Evolutionary conservation across 2,113 vertebrate species (phyloP).

Genomic region (Gasterosteus nipponicus): DNA sequence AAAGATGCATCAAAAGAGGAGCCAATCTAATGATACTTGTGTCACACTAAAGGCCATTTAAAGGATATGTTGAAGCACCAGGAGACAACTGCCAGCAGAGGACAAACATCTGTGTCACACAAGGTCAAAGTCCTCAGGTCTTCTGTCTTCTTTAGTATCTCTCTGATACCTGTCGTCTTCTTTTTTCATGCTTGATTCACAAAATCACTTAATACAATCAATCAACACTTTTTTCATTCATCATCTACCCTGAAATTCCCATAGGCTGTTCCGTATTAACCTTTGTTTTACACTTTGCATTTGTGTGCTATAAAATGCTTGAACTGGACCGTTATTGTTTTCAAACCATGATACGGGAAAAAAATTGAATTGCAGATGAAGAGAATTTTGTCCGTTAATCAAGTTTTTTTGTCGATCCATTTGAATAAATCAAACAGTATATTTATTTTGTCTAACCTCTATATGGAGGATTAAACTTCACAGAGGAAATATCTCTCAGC

Average conservation of each 20-base stretch:
- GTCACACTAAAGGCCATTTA: neutral
- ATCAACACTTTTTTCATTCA: neutral
- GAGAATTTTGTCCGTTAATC: neutral
- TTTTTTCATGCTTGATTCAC: neutral
- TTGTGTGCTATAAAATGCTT: neutral
- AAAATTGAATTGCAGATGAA: neutral
- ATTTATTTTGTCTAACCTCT: neutral
- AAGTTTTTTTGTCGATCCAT: neutral
- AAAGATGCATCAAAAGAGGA: neutral
- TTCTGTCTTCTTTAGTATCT: neutral
- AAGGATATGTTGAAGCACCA: neutral
- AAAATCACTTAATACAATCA: neutral
- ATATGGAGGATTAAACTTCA: neutral
- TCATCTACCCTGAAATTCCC: neutral
- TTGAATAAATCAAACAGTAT: neutral
- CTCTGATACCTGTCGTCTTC: constrained; percentile 6
- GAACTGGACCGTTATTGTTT: neutral
- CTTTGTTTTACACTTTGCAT: neutral
- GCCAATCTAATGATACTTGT: neutral
- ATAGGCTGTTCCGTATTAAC: neutral
- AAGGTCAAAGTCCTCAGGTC: constrained; percentile 8
- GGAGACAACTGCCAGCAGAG: constrained; percentile 55
- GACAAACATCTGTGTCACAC: constrained; percentile 16
- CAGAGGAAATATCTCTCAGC: neutral
- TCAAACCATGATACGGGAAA: neutral